These are phyloP conservation scores for Capra hircus DNA, from an alignment of 2,113 vertebrate species.

Conservation along the genomic window DNA sequence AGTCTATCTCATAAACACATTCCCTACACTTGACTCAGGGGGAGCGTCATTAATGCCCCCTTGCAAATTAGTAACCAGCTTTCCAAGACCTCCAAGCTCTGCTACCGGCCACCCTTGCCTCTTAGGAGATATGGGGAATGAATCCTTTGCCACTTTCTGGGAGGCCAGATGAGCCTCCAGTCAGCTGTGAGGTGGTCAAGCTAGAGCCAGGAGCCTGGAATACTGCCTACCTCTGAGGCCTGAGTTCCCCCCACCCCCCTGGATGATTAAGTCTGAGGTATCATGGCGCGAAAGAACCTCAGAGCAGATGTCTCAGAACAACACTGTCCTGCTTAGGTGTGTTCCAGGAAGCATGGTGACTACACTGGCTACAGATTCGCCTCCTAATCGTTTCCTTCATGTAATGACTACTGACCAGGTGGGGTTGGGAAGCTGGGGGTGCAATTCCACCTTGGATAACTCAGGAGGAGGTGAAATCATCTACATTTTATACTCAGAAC, in stretches of 20 bases:
- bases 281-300: neutral
- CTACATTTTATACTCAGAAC: neutral
- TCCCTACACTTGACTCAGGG: neutral
- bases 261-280: neutral
- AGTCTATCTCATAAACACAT: neutral
- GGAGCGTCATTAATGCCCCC: neutral
- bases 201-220: neutral
- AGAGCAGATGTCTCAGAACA: neutral
- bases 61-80: constrained; percentile 15
- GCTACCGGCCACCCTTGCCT: neutral
- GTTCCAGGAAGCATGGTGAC: neutral
- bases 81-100: neutral
- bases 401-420: neutral
- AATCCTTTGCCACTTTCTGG: neutral
- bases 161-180: neutral
- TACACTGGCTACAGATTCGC: neutral
- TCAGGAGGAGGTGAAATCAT: neutral
- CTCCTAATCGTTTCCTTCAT: neutral
- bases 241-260: neutral
- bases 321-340: neutral
- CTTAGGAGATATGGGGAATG: neutral
- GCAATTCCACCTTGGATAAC: neutral
- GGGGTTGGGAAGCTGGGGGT: neutral
- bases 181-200: neutral
- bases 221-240: neutral